Percentiles rank a stretch among this genome's conserved stretches.
These are phyloP conservation scores for Lates calcarifer DNA, from an alignment of 2,113 vertebrate species.

Conservation along the genomic window DNA sequence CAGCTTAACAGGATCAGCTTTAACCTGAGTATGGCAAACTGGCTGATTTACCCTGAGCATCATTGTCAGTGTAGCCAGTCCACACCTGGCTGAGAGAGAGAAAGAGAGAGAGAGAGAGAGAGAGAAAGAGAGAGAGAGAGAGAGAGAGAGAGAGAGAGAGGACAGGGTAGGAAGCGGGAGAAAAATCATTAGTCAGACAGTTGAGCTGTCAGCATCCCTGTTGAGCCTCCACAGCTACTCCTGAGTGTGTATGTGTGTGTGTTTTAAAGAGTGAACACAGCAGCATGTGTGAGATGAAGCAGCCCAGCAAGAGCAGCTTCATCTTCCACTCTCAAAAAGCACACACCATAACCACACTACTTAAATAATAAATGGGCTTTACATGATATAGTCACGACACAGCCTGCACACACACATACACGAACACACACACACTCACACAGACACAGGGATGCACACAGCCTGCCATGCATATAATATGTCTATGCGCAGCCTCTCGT, in stretches of 20 bases:
- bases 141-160: background rate
- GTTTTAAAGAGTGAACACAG: slow-evolving; percentile 50
- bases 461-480: slow-evolving; percentile 14
- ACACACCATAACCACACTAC: slow-evolving; percentile 36
- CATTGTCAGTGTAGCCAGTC: slow-evolving; percentile 20
- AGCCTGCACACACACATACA: background rate
- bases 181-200: slow-evolving; percentile 69
- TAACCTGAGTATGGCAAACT: slow-evolving; percentile 55
- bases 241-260: slow-evolving; percentile 32
- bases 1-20: slow-evolving; percentile 64
- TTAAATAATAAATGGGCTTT: slow-evolving; percentile 65
- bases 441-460: slow-evolving; percentile 4
- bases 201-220: slow-evolving; percentile 64
- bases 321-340: slow-evolving; percentile 47
- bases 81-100: slow-evolving; percentile 52
- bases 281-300: slow-evolving; percentile 59
- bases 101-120: slow-evolving; percentile 7
- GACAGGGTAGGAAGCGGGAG: slow-evolving; percentile 5
- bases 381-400: slow-evolving; percentile 50
- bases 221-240: slow-evolving; percentile 54
- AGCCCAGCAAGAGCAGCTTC: slow-evolving; percentile 27
- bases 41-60: slow-evolving; percentile 48
- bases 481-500: background rate
- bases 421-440: slow-evolving; percentile 10
- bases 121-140: slow-evolving; percentile 4